These are phyloP conservation scores for Iselma pallidipennis DNA, from an alignment of 2,888 invertebrate species.

Conservation along the genomic window DNA sequence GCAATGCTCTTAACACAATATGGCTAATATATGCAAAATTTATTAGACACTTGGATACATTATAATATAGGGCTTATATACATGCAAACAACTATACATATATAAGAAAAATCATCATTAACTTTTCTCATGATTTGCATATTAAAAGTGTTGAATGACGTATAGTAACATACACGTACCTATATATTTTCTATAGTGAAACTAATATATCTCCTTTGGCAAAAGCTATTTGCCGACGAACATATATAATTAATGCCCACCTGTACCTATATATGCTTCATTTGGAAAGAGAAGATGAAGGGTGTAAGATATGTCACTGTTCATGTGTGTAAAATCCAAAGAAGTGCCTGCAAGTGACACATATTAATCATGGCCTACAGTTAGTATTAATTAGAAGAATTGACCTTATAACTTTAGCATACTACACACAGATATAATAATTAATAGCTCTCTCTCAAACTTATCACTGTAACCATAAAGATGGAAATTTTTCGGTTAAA, in stretches of 20 bases:
- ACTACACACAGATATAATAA: too few species aligned
- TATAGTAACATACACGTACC: conserved; percentile 28
- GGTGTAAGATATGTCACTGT: conserved; percentile 7
- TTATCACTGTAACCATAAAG: too few species aligned
- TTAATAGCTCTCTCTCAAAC: too few species aligned
- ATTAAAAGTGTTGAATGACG: conserved; percentile 28
- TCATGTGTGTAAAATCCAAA: not conserved
- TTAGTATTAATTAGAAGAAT: conserved; percentile 55
- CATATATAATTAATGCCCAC: not conserved
- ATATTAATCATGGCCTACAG: conserved; percentile 52
- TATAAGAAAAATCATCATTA: conserved; percentile 26
- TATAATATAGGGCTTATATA: conserved; percentile 25
- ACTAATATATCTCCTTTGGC: conserved; percentile 32
- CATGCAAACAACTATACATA: conserved; percentile 27
- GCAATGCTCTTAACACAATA: conserved; percentile 25
- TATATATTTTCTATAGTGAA: conserved; percentile 20
- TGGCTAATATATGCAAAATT: conserved; percentile 26
- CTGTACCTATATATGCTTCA: conserved; percentile 5
- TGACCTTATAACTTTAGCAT: conserved; percentile 49
- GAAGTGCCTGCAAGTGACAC: conserved; percentile 43
- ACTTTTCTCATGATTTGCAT: conserved; percentile 27
- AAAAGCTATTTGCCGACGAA: conserved; percentile 17
- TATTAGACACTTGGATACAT: conserved; percentile 23
- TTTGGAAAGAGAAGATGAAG: conserved; percentile 8
- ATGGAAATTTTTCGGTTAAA: conserved; percentile 1